Evolutionary conservation across 2,113 vertebrate species (phyloP).

Genomic region (Dicaeum eximium): DNA sequence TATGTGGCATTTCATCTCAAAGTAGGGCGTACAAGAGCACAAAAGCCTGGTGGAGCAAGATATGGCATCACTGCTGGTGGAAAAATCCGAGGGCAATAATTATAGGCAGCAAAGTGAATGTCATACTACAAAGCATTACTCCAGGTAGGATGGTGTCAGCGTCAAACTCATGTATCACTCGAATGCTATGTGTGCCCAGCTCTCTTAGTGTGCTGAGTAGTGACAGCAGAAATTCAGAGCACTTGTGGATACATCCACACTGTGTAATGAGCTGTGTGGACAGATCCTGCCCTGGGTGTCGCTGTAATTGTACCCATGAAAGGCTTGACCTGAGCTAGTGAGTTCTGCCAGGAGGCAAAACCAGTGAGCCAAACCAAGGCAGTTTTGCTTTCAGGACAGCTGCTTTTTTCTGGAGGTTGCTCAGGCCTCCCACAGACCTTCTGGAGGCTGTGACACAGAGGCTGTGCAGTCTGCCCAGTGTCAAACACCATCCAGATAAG

Average conservation of each 20-base stretch:
- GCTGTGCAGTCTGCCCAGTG: background rate
- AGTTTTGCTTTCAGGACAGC: background rate
- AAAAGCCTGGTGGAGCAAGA: background rate
- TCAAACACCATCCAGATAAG: background rate
- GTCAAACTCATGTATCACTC: background rate
- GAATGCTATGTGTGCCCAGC: background rate
- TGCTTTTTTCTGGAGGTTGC: background rate
- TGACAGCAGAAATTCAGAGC: background rate
- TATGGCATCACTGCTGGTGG: background rate
- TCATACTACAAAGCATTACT: background rate
- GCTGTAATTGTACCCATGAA: accelerated
- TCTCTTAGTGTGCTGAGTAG: background rate
- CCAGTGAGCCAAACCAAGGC: background rate
- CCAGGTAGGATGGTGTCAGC: background rate
- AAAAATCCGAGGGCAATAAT: background rate
- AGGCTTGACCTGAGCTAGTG: background rate
- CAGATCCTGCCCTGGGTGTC: background rate
- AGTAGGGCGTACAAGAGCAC: background rate
- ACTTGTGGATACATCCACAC: accelerated
- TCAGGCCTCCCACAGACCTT: background rate
- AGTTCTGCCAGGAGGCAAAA: background rate
- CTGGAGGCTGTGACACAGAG: background rate
- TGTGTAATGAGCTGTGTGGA: background rate
- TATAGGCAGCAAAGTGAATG: background rate
- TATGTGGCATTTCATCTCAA: background rate